Evolutionary conservation across 1,140 invertebrate species (phyloP).

Genomic region (Apocrypta bakeri): DNA sequence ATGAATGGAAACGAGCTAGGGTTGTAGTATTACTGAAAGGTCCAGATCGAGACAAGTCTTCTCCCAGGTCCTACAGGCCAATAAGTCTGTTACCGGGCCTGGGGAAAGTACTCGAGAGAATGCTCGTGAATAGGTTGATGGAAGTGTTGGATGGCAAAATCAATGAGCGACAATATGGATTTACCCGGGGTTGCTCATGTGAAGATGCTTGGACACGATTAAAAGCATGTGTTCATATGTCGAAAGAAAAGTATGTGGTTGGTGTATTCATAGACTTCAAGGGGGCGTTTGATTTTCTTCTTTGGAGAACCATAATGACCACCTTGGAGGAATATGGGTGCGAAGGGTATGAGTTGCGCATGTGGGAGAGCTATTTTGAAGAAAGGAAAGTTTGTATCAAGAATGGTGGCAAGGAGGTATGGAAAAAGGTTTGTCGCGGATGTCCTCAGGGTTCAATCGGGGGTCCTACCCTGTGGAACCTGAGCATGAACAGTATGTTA

Average conservation of each 20-base stretch:
- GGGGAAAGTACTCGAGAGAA: constrained; percentile 57
- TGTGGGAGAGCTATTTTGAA: no score
- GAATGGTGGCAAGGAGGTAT: no score
- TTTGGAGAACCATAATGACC: constrained; percentile 60
- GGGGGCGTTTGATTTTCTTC: constrained; percentile 44
- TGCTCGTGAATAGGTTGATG: constrained; percentile 52
- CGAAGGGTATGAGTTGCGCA: no score
- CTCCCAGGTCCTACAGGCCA: constrained; percentile 55
- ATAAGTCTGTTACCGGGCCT: no score
- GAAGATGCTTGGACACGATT: constrained; percentile 48
- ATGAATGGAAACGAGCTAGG: no score
- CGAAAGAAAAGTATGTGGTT: constrained; percentile 51
- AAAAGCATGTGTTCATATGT: no score
- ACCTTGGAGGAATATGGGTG: no score
- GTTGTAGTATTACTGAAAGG: constrained; percentile 51
- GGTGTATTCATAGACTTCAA: constrained; percentile 55
- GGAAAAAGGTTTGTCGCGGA: constrained; percentile 26
- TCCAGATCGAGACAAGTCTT: constrained; percentile 43
- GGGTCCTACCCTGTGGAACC: constrained; percentile 57
- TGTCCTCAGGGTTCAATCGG: constrained; percentile 53
- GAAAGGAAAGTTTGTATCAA: no score
- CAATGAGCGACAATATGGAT: constrained; percentile 43
- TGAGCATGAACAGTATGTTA: constrained; percentile 56
- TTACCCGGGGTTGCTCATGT: no score
- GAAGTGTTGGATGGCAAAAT: background rate